Evolutionary conservation across 2,888 invertebrate species (phyloP).

Genomic region (Epirrhoe tristata): DNA sequence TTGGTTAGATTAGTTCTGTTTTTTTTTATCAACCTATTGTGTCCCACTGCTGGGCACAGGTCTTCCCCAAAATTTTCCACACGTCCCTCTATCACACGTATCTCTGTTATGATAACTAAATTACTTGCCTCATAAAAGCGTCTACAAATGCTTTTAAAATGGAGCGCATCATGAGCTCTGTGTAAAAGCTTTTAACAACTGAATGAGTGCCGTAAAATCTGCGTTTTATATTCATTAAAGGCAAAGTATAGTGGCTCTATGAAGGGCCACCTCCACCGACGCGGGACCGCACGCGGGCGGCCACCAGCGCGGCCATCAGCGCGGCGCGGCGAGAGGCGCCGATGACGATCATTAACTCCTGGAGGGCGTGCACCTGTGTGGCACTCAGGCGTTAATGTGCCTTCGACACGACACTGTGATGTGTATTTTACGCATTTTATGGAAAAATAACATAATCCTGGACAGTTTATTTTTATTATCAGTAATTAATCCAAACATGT

Average conservation of each 20-base stretch:
- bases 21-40: no score
- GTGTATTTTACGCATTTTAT: neutral
- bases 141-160: neutral
- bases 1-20: neutral
- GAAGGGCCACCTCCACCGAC: constrained; percentile 3
- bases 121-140: neutral
- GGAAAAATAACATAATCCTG: neutral
- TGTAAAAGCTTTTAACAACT: constrained; percentile 29
- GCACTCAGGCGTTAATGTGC: constrained; percentile 4
- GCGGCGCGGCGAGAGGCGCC: constrained; percentile 3
- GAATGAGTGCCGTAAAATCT: constrained; percentile 22
- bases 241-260: constrained; percentile 18
- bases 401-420: neutral
- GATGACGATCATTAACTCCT: constrained; percentile 17
- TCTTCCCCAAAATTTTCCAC: no score
- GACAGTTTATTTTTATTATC: neutral
- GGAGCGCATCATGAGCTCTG: constrained; percentile 13
- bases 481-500: neutral
- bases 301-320: neutral
- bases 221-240: constrained; percentile 30
- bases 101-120: neutral
- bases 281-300: constrained; percentile 7
- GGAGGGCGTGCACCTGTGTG: neutral
- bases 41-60: no score
- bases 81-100: no score